Evolutionary conservation across 2,888 invertebrate species (phyloP).

Genomic region (Itoplectis maculator): DNA sequence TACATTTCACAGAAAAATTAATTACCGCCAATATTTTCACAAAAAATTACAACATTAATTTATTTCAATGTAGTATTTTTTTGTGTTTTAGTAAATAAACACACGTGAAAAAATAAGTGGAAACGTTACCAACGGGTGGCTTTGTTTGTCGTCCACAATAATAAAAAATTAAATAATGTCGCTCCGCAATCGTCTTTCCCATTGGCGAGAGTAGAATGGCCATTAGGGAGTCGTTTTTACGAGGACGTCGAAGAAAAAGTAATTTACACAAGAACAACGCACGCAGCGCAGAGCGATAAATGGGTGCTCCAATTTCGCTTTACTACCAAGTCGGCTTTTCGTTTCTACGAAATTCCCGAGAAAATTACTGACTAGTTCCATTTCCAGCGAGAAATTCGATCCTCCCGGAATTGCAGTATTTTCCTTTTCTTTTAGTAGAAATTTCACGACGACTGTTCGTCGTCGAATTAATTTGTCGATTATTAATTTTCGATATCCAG

Average conservation of each 20-base stretch:
- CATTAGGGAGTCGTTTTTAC: constrained; percentile 1
- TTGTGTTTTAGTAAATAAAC: too few species aligned
- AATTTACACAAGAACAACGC: constrained; percentile 12
- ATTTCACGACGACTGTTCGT: background rate
- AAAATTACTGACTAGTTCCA: too few species aligned
- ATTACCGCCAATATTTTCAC: too few species aligned
- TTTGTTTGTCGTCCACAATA: background rate
- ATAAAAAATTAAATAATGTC: background rate
- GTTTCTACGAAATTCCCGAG: background rate
- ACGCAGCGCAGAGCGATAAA: constrained; percentile 4
- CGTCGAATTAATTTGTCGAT: too few species aligned
- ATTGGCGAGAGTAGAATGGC: background rate
- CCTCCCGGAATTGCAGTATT: too few species aligned
- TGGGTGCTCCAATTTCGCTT: background rate
- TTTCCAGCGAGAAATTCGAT: too few species aligned
- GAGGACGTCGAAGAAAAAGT: constrained; percentile 33
- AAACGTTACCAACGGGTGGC: background rate
- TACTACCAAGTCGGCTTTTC: background rate
- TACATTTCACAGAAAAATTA: too few species aligned
- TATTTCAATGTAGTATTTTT: too few species aligned
- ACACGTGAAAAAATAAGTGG: background rate
- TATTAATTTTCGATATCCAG: too few species aligned
- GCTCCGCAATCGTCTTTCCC: background rate
- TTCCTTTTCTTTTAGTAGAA: background rate
- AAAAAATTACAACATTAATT: too few species aligned